These are phyloP conservation scores for Sebastes kiyomatsui DNA, from an alignment of 2,797 vertebrate species.

Conservation along the genomic window DNA sequence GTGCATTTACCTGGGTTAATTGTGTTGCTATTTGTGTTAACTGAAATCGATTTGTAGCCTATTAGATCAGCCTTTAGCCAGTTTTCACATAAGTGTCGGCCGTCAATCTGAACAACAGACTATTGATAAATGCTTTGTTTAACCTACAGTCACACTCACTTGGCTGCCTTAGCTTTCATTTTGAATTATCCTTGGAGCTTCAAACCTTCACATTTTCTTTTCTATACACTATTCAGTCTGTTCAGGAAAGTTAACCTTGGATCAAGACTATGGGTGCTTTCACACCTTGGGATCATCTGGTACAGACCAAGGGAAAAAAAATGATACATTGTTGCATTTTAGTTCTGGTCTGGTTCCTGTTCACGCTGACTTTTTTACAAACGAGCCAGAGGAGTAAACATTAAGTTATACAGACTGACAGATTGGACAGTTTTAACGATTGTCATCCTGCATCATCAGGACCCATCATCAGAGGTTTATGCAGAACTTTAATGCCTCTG, in stretches of 20 bases:
- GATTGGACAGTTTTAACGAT: no score
- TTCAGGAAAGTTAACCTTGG: background rate
- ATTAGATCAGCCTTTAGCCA: background rate
- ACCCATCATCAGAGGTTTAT: no score
- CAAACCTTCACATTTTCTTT: background rate
- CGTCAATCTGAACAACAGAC: background rate
- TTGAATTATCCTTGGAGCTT: background rate
- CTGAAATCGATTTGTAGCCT: no score
- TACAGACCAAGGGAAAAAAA: no score
- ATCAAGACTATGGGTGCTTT: background rate
- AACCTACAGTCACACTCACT: background rate
- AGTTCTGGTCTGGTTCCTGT: no score
- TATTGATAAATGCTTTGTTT: background rate
- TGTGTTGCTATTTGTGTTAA: background rate
- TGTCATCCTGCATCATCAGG: no score
- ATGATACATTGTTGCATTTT: no score
- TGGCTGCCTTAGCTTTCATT: background rate
- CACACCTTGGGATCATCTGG: no score
- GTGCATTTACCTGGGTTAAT: background rate
- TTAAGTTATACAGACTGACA: no score
- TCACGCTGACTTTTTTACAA: no score
- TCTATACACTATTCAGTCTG: background rate
- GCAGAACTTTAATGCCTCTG: no score
- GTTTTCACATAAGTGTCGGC: background rate
- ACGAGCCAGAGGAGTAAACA: no score